These are phyloP conservation scores for Microtus californicus DNA, from an alignment of 2,797 vertebrate genomes.

Conservation along the genomic window DNA sequence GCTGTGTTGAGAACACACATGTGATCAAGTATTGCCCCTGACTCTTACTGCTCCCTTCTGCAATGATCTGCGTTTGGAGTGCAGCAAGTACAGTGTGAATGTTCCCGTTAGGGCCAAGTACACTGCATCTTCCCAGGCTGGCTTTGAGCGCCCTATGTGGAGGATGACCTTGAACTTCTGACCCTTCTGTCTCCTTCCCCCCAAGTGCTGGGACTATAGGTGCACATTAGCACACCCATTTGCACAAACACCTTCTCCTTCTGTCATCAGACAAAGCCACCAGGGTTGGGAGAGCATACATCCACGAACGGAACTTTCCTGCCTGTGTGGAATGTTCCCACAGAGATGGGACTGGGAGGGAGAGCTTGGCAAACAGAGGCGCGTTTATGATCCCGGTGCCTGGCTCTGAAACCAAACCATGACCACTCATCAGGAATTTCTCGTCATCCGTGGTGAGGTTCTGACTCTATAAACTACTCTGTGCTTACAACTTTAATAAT, in stretches of 20 bases:
- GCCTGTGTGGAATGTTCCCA: not conserved
- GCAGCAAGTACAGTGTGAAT: not conserved
- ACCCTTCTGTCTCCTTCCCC: not conserved
- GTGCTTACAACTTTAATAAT: not conserved
- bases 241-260: too few species aligned
- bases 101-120: not conserved
- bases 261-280: not conserved
- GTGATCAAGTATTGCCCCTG: too few species aligned
- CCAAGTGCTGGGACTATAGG: not conserved
- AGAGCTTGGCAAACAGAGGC: not conserved
- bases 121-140: not conserved
- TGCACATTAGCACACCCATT: not conserved
- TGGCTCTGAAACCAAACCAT: not conserved
- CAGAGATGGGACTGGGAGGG: not conserved
- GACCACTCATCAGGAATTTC: not conserved
- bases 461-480: conserved; percentile 36
- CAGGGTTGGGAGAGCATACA: not conserved
- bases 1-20: not conserved
- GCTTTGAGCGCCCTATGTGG: too few species aligned
- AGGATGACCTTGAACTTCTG: not conserved
- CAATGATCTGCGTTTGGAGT: not conserved
- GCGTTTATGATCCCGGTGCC: not conserved
- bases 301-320: not conserved
- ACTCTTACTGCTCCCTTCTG: not conserved
- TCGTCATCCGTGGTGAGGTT: not conserved